Base-by-base conservation (phyloP, 2,797 vertebrate species). In the Decapterus maruadsi region DNA sequence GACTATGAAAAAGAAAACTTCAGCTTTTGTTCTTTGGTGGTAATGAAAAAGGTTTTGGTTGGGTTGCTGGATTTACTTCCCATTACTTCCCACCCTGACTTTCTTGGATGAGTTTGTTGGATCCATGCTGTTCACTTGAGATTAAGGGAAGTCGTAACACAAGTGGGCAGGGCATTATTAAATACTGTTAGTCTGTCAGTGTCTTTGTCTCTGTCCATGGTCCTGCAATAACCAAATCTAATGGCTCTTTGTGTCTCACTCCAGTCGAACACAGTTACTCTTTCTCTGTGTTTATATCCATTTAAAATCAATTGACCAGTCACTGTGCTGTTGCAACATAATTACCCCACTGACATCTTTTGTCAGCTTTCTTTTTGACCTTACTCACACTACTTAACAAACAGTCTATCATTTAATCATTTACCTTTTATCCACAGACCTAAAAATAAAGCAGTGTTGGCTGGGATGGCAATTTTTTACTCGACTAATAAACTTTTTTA, bases 401-500 rank as follows among this genome's bases (percentile, higher is more conserved):
- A 29, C 16, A 50, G 36, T 5, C 8, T 8, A 36, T n/a, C 48
- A 22, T 54, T 22, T 22, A 2, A 36, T n/a, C 48, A 22, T 54
- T 22, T 22, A 2, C 40, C 14, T 50, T 72, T 53, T 6, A 42
- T 56, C 34, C 19, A 19, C 11, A 65, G 10, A 36, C 17, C 14
- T 46, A 20, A 64, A 63, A 16, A 59, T 36, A 43, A 42, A 51
- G 31, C 20, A 8, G 71, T 71, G 7, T 50, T 55, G 36, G 11
- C 56, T 68, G 48, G 62, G 60, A 68, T 26, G 36, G 48, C 51
- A 55, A 64, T 54, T 55, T 55, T 75, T 63, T 19, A 60, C 42
- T 68, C 45, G 51, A 61, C 69, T 22, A 72, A 70, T 69, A 71
- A 68, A 34, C 67, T 77, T 14, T 80, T 80, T 59, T 63, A 59